Evolutionary conservation across 2,113 vertebrate genomes (phyloP).

Genomic region (Tachycineta bicolor): DNA sequence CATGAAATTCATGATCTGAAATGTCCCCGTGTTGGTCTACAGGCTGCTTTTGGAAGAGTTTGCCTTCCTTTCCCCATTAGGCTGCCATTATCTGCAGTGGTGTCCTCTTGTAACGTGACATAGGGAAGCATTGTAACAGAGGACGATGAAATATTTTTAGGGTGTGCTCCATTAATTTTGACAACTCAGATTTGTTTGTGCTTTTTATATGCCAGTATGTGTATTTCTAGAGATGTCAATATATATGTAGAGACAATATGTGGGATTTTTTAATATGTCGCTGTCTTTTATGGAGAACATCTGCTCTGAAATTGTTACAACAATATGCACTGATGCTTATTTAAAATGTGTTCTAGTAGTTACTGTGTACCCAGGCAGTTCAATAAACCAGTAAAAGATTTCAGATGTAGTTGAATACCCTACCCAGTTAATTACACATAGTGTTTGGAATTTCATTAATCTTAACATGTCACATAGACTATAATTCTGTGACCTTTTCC

Average conservation of each 20-base stretch:
- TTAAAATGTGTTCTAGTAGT: background rate
- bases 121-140: background rate
- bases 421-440: background rate
- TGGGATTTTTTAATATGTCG: background rate
- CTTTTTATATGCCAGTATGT: background rate
- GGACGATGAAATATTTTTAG: conserved; percentile 6
- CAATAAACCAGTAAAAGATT: background rate
- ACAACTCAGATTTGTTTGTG: conserved; percentile 36
- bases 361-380: background rate
- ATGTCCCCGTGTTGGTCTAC: background rate
- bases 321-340: background rate
- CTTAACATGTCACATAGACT: background rate
- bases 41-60: background rate
- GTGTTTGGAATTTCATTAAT: background rate
- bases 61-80: background rate
- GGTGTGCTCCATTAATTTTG: background rate
- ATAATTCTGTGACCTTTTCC: background rate
- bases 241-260: conserved; percentile 27
- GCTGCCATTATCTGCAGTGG: background rate
- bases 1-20: background rate
- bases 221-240: conserved; percentile 26
- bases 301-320: conserved; percentile 13
- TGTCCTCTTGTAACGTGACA: background rate
- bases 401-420: background rate
- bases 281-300: conserved; percentile 28